Percentiles rank a stretch among this genome's conserved stretches.
Conservation (phyloP, 2,888 invertebrate species). For the Drosophila eohydei region DNA sequence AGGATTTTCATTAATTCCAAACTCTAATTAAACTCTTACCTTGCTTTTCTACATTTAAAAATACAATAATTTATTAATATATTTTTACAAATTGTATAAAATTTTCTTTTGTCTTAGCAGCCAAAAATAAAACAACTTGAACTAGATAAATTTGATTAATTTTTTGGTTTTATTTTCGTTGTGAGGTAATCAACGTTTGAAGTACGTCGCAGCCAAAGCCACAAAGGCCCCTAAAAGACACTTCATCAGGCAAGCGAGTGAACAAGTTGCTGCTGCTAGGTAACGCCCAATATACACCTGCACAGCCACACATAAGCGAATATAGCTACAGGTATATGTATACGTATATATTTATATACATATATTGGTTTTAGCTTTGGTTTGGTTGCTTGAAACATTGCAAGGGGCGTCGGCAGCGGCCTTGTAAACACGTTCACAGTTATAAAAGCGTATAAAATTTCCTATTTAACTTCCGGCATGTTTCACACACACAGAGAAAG, state of each 20-base stretch:
- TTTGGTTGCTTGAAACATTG: slow-evolving; percentile 23
- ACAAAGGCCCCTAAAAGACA: slow-evolving; percentile 53
- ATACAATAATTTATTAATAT: no score
- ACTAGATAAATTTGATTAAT: slow-evolving; percentile 54
- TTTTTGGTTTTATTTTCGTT: slow-evolving; percentile 1
- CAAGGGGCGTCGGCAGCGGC: slow-evolving; percentile 28
- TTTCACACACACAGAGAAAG: slow-evolving; percentile 33
- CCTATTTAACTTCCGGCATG: slow-evolving; percentile 79
- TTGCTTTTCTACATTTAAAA: no score
- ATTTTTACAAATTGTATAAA: no score
- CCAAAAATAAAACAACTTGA: background rate
- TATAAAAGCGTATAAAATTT: slow-evolving; percentile 82
- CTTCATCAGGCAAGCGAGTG: slow-evolving; percentile 63
- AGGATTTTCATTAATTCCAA: no score
- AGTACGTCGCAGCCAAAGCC: slow-evolving; percentile 49
- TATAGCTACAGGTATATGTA: slow-evolving; percentile 21
- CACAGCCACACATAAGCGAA: slow-evolving; percentile 8
- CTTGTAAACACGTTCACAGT: slow-evolving; percentile 76
- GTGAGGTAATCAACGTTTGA: slow-evolving; percentile 24
- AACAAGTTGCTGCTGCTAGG: slow-evolving; percentile 64
- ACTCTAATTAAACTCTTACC: no score
- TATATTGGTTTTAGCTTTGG: slow-evolving; percentile 29
- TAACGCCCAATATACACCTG: slow-evolving; percentile 23
- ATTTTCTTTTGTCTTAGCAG: background rate
- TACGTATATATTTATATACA: slow-evolving; percentile 4